Evolutionary conservation across 2,888 invertebrate species (phyloP).

Genomic region (Pristionchus mayeri): DNA sequence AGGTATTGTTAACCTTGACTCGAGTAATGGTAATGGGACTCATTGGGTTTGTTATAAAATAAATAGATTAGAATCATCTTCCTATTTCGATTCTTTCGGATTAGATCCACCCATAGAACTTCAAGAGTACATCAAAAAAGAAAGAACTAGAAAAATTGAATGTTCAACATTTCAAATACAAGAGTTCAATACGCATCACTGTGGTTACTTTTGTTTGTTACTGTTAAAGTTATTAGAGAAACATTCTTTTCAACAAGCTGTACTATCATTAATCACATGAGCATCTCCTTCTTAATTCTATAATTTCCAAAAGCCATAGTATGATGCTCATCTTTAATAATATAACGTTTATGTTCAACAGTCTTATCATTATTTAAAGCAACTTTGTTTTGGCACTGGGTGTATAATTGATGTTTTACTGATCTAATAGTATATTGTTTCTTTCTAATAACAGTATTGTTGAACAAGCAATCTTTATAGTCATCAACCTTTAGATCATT

Average conservation of each 20-base stretch:
- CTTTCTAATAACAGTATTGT: slow-evolving; percentile 38
- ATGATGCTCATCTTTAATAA: slow-evolving; percentile 3
- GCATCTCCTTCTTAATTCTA: neutral
- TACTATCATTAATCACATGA: slow-evolving; percentile 47
- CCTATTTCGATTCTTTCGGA: slow-evolving; percentile 57
- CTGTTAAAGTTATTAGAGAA: slow-evolving; percentile 54
- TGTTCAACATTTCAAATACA: slow-evolving; percentile 53
- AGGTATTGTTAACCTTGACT: slow-evolving; percentile 55
- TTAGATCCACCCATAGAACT: slow-evolving; percentile 55
- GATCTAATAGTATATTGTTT: slow-evolving; percentile 18
- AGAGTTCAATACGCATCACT: slow-evolving; percentile 58
- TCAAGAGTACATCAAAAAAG: slow-evolving; percentile 52
- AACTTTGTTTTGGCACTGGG: slow-evolving; percentile 23
- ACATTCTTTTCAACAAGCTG: slow-evolving; percentile 48
- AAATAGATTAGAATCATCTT: slow-evolving; percentile 28
- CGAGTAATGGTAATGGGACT: slow-evolving; percentile 43
- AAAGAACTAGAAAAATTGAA: slow-evolving; percentile 52
- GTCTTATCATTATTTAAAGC: slow-evolving; percentile 15
- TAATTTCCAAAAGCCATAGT: slow-evolving; percentile 11
- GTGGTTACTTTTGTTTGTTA: slow-evolving; percentile 48
- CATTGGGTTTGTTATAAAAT: slow-evolving; percentile 54
- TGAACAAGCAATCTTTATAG: neutral
- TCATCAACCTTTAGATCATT: neutral
- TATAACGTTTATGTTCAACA: slow-evolving; percentile 36
- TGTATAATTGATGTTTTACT: slow-evolving; percentile 15